Evolutionary conservation across 2,888 invertebrate species (phyloP), one percentile per base, ranked within the genome.

Genomic region (Troides helena): DNA sequence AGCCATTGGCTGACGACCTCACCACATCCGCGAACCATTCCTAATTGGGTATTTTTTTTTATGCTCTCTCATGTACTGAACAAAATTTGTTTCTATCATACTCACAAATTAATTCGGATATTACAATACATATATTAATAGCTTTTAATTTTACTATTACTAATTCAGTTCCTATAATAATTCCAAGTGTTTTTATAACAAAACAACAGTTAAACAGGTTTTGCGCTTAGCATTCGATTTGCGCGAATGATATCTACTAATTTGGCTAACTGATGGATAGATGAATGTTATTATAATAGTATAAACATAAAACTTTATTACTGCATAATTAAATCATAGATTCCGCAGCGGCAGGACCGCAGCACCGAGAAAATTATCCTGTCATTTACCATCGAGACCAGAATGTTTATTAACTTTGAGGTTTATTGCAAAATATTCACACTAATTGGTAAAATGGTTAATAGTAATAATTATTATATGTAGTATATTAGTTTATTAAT

Each of bases 1-100:
- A 84, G 83, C 81, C 87, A 84, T 85, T 86, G 86, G 80, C 78
- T 79, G 79, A 12, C 76, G 87, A 85, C 89, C 87, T 89, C 85
- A 76, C 75, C 76, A 82, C 82, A 85, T 85, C 86, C 85, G 81
- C 87, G 85, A 86, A 86, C 84, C 79, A 69, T 70, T 74, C 73
- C 74, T 65, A 65, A 69, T 72, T 63, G 72, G 65, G 36, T 53
- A 7, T 7, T 56, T 25, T 64, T 64, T 57, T 64, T 53, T 36
- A 17, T 50, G 21, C 21, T 7, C 46, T 10, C 61, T 1, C 30
- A 46, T 14, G 14, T 14, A 46, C 46, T 14, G 12, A 12, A 46
- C 46, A 46, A 62, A 25, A 8, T 5, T 46, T 25, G 21, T 50
- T 46, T 46, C 14, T 46, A 12, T 46, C 14, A 46, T 46, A 46